Percentiles rank a stretch among this genome's conserved stretches.
phyloP scores from a whole-genome alignment of 2,797 vertebrate species.

The Smutsia gigantea region DNA sequence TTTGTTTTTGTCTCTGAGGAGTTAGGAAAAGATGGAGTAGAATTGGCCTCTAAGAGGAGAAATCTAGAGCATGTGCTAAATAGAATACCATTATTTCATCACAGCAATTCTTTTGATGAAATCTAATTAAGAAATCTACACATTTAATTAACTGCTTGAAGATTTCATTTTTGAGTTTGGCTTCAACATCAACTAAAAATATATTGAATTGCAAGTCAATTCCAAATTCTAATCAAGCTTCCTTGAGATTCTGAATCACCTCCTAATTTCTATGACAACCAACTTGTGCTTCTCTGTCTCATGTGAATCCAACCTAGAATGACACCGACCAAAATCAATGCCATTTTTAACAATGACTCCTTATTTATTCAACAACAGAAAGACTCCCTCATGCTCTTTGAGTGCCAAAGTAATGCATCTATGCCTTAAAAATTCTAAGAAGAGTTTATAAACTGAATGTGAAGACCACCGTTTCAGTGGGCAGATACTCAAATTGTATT shows the following conservation, averaged over 20 bases:
- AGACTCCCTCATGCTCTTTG: neutral
- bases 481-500: neutral
- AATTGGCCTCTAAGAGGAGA: neutral
- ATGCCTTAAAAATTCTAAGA: neutral
- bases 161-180: conserved; percentile 66
- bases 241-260: conserved; percentile 65
- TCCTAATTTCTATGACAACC: conserved; percentile 75
- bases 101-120: conserved; percentile 61
- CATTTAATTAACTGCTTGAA: conserved; percentile 64
- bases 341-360: neutral
- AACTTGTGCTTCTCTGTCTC: conserved; percentile 45
- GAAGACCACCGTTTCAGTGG: neutral
- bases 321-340: conserved; percentile 50
- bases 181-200: conserved; percentile 70
- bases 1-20: neutral
- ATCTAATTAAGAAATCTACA: conserved; percentile 58
- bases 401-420: neutral
- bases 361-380: too few species aligned
- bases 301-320: conserved; percentile 42
- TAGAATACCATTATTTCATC: conserved; percentile 48
- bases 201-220: conserved; percentile 57
- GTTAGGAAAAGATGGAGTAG: neutral
- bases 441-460: neutral
- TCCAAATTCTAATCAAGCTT: conserved; percentile 64
- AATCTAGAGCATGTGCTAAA: conserved; percentile 29